phyloP scores from a whole-genome alignment of 2,113 vertebrate genomes.

The Shinisaurus crocodilurus region DNA sequence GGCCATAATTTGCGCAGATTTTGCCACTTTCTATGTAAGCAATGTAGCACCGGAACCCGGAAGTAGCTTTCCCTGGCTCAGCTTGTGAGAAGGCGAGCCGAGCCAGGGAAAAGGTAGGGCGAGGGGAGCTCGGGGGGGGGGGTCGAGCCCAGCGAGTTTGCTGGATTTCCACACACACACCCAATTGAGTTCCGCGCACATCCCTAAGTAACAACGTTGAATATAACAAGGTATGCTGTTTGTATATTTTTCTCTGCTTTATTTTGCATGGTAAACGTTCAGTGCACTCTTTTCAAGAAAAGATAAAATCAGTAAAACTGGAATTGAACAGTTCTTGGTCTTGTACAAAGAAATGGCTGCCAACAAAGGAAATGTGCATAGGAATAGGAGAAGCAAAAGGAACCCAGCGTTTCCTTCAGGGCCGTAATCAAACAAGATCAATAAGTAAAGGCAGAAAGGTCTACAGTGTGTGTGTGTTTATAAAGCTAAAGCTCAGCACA shows the following conservation, averaged over 20 bases:
- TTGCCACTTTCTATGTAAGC: too few relatives aligned
- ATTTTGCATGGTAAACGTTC: not conserved
- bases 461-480: not conserved
- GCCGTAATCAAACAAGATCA: not conserved
- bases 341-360: not conserved
- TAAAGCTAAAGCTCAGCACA: not conserved
- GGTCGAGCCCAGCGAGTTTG: too few relatives aligned
- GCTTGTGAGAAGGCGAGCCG: too few relatives aligned
- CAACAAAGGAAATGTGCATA: not conserved
- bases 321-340: not conserved
- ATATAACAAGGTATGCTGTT: not conserved
- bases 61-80: too few relatives aligned
- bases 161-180: too few relatives aligned
- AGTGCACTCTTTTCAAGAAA: slow-evolving; percentile 7
- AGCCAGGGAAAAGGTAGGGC: too few relatives aligned
- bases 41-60: too few relatives aligned
- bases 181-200: too few relatives aligned
- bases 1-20: too few relatives aligned
- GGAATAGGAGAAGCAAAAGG: not conserved
- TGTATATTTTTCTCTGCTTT: not conserved
- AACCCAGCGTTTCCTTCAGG: not conserved
- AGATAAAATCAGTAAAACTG: slow-evolving; percentile 19
- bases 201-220: not conserved
- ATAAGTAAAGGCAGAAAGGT: not conserved
- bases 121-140: too few relatives aligned